phyloP scores from a whole-genome alignment of 2,113 vertebrate species.

The Benitochromis conjunctus region DNA sequence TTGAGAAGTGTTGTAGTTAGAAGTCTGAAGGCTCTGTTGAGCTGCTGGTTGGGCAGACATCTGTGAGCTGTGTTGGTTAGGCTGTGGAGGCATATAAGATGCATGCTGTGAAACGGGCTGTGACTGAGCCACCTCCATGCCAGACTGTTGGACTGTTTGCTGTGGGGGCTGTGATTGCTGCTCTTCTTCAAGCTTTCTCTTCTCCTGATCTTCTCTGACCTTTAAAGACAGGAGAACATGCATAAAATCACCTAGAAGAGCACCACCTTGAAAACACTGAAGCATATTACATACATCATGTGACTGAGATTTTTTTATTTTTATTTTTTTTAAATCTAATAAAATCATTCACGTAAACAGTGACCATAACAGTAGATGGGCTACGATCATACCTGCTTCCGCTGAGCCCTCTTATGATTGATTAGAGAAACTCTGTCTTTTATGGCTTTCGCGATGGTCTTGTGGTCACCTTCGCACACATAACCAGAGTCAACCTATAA shows the following conservation, averaged over 20 bases:
- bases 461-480: constrained; percentile 95
- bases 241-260: background rate
- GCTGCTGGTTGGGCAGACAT: constrained; percentile 44
- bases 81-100: constrained; percentile 42
- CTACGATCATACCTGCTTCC: constrained; percentile 77
- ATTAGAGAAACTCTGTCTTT: constrained; percentile 96
- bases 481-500: constrained; percentile 93
- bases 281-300: background rate
- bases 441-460: constrained; percentile 97
- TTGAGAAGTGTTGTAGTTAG: constrained; percentile 53
- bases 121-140: constrained; percentile 32
- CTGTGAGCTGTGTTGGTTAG: constrained; percentile 49
- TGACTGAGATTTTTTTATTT: background rate
- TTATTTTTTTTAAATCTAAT: no score
- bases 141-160: constrained; percentile 65
- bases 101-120: constrained; percentile 29
- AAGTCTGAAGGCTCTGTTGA: constrained; percentile 49
- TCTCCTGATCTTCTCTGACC: constrained; percentile 89
- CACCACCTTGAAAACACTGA: background rate
- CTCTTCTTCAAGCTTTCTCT: constrained; percentile 84
- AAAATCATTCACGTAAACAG: background rate
- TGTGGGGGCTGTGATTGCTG: constrained; percentile 23
- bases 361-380: background rate
- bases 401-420: constrained; percentile 89
- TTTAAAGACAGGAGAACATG: constrained; percentile 2